Base-by-base conservation (phyloP, 2,888 invertebrate species). In the Leucozona laternaria region DNA sequence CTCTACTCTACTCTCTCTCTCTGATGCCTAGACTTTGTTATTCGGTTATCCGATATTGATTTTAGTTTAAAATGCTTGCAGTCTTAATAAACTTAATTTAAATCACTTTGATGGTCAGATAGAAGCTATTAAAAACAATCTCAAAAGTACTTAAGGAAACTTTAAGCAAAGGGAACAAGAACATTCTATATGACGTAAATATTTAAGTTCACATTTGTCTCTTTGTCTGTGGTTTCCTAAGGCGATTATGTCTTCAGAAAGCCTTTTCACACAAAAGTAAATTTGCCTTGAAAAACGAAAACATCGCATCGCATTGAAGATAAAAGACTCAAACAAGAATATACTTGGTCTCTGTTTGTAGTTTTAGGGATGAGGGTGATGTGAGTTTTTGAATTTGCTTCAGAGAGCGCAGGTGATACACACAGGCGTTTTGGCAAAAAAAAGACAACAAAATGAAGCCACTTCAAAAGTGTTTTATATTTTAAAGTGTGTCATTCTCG, bases 171-270 rank as follows among this genome's bases (percentile, higher is more conserved):
- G 37, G 22, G 3, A 37, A 8, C 2, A 3, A 53, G 6, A 53
- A 2, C 13, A 25, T 53, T 25, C 25, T 31, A 22, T 22, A 15
- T 4, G 10, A 22, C 50, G 2, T 31, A 34, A 22, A 50, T 20
- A 20, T 20, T 66, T 50, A 17, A 50, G 34, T 50, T 34, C 20
- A 20, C 5, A 10, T 82, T 78, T 86, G 75, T 82, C 70, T 78
- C 58, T 81, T 82, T 77, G 82, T 86, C 25, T 82, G 82, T 75
- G 86, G 82, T 66, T 73, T 79, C 75, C 70, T 86, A 78, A 86
- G 78, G 75, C 73, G 86, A 86, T 86, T 86, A 82, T 82, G 64
- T 66, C 66, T 66, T 82, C 73, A 82, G 73, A 71, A 71, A 78
- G 48, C 70, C 66, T 81, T 81, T 76, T 66, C 80, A 77, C 77